Base-by-base conservation (phyloP, 2,888 invertebrate genomes). In the Geotrupes spiniger region DNA sequence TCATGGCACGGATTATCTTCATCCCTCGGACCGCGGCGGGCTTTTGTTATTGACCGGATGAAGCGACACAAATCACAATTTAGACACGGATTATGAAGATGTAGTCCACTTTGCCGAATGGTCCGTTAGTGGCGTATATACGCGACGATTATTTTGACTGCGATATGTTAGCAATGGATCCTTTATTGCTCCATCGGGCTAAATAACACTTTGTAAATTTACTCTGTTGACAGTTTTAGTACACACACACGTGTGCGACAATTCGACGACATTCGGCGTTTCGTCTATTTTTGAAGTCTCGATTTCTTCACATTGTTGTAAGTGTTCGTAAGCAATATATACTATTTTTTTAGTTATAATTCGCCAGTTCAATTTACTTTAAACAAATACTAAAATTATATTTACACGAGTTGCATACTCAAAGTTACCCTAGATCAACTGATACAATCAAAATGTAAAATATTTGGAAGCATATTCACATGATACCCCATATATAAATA, bases 11-110 rank as follows among this genome's bases (percentile, higher is more conserved):
- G 40, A 40, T 46, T 36, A 46, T 36, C 46, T 36, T n/a, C 46
- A 29, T 39, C 26, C 25, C 46, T 16, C 26, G 33, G 11, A 26
- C 16, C 17, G 9, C 28, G 27, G 8, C 27, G 39, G 56, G 53
- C 55, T 55, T 57, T 58, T 55, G 60, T 57, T 61, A 63, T 64
- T 64, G 62, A 63, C 64, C 62, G 58, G 59, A 57, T 54, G 51
- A 56, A 58, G 61, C 58, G 56, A 60, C 63, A 65, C 64, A 67
- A 67, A 66, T 67, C 65, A 65, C 64, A 65, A 66, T 67, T 65
- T 65, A 60, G 44, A 15, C 17, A 12, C 28, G 38, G 42, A 48
- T 49, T 49, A 46, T 26, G 15, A 36, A 46, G 46, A 40, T 16
- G 40, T 11, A 27, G 41, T 10, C 17, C 28, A 36, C 16, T 38